phyloP scores from a whole-genome alignment of 2,797 vertebrate species.

The Betta splendens region DNA sequence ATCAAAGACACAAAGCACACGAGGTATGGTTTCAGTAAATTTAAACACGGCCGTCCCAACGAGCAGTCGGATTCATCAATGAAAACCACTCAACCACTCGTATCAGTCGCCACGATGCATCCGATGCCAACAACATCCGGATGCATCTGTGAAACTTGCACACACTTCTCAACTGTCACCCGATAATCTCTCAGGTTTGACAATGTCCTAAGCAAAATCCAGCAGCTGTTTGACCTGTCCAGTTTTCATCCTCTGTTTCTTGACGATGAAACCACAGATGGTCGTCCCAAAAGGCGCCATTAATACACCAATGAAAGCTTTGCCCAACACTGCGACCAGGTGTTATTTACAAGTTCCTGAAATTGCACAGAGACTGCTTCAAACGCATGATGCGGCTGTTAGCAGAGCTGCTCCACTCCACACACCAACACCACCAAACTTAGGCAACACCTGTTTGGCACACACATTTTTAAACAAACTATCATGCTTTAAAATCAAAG shows the following conservation, averaged over 20 bases:
- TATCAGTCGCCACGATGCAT: rapidly evolving
- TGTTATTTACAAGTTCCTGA: constrained; percentile 38
- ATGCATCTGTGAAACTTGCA: too few species aligned
- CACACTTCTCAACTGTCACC: too few species aligned
- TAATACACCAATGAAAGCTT: constrained; percentile 7
- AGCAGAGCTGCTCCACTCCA: constrained; percentile 21
- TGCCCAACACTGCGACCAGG: background rate
- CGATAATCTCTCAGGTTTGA: too few species aligned
- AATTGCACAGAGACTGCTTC: constrained; percentile 25
- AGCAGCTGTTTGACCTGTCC: too few species aligned
- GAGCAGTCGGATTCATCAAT: background rate
- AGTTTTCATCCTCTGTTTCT: too few species aligned
- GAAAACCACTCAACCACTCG: constrained; percentile 4
- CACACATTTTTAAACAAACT: constrained; percentile 8
- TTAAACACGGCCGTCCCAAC: constrained; percentile 6
- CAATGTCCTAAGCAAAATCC: too few species aligned
- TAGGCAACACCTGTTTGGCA: constrained; percentile 21
- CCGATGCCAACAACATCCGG: too few species aligned
- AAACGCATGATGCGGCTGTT: constrained; percentile 39
- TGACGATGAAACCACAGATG: constrained; percentile 43
- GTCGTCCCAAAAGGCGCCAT: background rate
- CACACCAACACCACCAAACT: constrained; percentile 33
- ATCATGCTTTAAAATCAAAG: constrained; percentile 52
- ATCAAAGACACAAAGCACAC: constrained; percentile 58
- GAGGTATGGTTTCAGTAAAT: constrained; percentile 53